phyloP scores from a whole-genome alignment of 2,888 invertebrate species.

The Plebejus anna region DNA sequence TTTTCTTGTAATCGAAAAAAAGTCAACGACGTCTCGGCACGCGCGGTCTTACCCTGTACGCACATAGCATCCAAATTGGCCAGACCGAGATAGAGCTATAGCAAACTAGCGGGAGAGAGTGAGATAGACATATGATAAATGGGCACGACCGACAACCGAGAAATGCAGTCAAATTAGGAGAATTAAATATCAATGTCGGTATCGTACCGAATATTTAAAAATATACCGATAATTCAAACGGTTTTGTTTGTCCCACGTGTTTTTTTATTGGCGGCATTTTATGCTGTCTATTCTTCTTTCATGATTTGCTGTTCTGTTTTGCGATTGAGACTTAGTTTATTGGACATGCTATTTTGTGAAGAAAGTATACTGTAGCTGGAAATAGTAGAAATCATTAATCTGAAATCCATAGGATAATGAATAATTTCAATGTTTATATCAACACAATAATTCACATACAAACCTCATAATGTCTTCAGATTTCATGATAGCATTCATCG shows the following conservation, averaged over 20 bases:
- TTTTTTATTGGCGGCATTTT: conserved; percentile 31
- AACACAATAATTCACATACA: background rate
- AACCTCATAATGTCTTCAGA: background rate
- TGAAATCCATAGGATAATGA: background rate
- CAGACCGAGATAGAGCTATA: conserved; percentile 48
- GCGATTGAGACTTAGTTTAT: background rate
- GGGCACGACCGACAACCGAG: conserved; percentile 60
- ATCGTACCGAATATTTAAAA: conserved; percentile 48
- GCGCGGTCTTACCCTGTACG: conserved; percentile 63
- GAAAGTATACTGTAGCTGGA: background rate
- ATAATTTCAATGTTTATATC: background rate
- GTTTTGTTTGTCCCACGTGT: background rate
- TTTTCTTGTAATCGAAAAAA: conserved; percentile 65
- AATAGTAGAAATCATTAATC: background rate
- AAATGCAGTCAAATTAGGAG: conserved; percentile 75
- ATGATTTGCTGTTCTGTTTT: background rate
- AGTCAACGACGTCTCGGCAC: conserved; percentile 58
- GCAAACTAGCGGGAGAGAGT: conserved; percentile 38
- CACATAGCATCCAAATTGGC: conserved; percentile 58
- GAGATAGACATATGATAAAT: conserved; percentile 59
- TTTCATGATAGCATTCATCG: conserved; percentile 25
- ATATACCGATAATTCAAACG: background rate
- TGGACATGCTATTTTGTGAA: too few species aligned
- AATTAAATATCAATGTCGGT: conserved; percentile 64
- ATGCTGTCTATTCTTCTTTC: background rate